phyloP scores from a whole-genome alignment of 2,797 vertebrate species.

The Siniperca undulata region DNA sequence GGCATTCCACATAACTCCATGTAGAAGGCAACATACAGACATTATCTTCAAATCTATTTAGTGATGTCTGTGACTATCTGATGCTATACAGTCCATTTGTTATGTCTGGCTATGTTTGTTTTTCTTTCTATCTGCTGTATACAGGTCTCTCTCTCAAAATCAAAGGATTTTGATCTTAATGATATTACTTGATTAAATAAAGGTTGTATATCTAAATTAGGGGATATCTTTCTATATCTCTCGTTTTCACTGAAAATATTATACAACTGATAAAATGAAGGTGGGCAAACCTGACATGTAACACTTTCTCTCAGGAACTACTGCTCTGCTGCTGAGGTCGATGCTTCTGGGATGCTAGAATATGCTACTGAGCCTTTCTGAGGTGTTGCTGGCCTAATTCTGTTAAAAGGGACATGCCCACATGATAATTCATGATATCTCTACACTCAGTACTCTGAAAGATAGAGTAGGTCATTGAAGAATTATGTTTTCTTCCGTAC shows the following conservation, averaged over 20 bases:
- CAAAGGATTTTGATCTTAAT: too few species aligned
- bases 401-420: conserved; percentile 2
- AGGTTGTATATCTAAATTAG: too few species aligned
- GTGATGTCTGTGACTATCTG: too few species aligned
- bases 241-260: not conserved
- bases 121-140: too few species aligned
- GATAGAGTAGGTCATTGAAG: not conserved
- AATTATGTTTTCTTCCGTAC: not conserved
- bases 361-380: not conserved
- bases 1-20: not conserved
- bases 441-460: not conserved
- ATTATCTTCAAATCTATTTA: too few species aligned
- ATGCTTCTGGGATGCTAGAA: conserved; percentile 19
- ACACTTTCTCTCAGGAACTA: conserved; percentile 18
- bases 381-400: conserved; percentile 37
- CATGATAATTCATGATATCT: conserved; percentile 4
- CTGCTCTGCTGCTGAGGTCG: not conserved
- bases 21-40: not conserved
- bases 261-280: not conserved
- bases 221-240: too few species aligned
- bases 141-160: too few species aligned
- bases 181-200: too few species aligned
- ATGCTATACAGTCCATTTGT: too few species aligned
- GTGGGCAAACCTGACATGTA: conserved; percentile 9
- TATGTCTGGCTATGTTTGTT: too few species aligned